Base-by-base conservation (phyloP, 2,797 vertebrate genomes). In the Oceanodroma leucorhoa region DNA sequence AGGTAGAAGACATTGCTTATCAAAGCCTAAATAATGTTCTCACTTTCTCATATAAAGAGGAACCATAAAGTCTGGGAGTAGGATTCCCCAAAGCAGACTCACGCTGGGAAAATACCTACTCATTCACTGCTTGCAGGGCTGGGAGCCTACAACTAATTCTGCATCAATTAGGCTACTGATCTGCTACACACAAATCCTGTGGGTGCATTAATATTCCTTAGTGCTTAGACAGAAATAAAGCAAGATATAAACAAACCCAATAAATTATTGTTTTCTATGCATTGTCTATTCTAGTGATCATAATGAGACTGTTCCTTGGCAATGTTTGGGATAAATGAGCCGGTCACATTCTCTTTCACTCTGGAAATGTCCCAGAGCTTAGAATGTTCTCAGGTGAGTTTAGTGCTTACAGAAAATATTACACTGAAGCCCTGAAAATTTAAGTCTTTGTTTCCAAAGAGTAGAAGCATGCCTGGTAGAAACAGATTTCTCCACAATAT, bases 11-110 rank as follows among this genome's bases (percentile, higher is more conserved):
- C 87, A 83, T 66, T 87, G 50, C 46, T 87, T 96, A 92, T 96
- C 87, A 91, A 91, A 96, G 73, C 27, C 66, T 81, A 96, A 95
- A 89, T 92, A 84, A 96, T 58, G 48, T 94, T 91, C 60, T 84
- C 18, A 19, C 48, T 95, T 92, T 62, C 70, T 83, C 1, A 0
- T 66, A 54, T 60, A 91, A 95, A 92, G 66, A 94, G 78, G 67
- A 92, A 79, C 51, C 2, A 5, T 89, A 91, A 93, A 93, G 78
- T 69, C 82, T 75, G 85, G 83, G 73, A 86, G 53, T 65, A 58
- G 84, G 81, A 95, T 90, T 96, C 87, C 90, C 64, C 80, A 85
- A 71, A 95, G 89, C 82, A 95, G 65, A 34, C 29, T 95, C 34
- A 51, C 30, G 57, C 43, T 30, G 50, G 83, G 86, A 78, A 87